These are phyloP conservation scores for Brachyistius frenatus DNA, from an alignment of 2,113 vertebrate species.

Conservation along the genomic window DNA sequence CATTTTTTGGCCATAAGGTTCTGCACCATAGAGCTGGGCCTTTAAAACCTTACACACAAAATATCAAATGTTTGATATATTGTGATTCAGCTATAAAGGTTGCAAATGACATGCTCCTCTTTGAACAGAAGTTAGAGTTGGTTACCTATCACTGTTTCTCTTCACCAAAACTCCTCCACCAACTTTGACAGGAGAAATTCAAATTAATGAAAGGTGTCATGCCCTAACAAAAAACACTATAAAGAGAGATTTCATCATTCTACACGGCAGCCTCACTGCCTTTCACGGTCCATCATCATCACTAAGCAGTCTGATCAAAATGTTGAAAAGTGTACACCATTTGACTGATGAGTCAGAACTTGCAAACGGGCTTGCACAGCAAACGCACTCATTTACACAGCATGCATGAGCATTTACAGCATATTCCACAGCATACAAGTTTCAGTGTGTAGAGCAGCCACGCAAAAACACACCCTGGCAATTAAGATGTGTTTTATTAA, in stretches of 20 bases:
- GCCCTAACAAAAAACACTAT: constrained; percentile 71
- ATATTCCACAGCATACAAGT: no score
- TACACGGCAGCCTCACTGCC: constrained; percentile 31
- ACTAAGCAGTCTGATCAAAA: constrained; percentile 45
- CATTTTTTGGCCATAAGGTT: no score
- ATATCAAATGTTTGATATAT: no score
- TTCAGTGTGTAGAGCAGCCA: no score
- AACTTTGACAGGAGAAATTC: constrained; percentile 55
- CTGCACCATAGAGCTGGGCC: no score
- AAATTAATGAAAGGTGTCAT: constrained; percentile 67
- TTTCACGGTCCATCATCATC: constrained; percentile 68
- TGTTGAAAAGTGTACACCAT: constrained; percentile 23
- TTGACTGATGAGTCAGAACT: constrained; percentile 16
- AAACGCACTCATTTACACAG: constrained; percentile 11
- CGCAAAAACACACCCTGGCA: no score
- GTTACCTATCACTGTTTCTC: constrained; percentile 14
- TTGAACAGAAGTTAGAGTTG: background rate
- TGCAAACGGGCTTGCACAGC: constrained; percentile 4
- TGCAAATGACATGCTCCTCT: background rate
- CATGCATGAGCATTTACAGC: no score
- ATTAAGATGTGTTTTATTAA: no score
- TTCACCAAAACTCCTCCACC: constrained; percentile 27
- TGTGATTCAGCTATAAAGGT: background rate
- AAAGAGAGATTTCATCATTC: constrained; percentile 70
- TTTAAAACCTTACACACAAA: no score